Conservation (phyloP, 2,797 vertebrate genomes). For the Enteromius treurensis region DNA sequence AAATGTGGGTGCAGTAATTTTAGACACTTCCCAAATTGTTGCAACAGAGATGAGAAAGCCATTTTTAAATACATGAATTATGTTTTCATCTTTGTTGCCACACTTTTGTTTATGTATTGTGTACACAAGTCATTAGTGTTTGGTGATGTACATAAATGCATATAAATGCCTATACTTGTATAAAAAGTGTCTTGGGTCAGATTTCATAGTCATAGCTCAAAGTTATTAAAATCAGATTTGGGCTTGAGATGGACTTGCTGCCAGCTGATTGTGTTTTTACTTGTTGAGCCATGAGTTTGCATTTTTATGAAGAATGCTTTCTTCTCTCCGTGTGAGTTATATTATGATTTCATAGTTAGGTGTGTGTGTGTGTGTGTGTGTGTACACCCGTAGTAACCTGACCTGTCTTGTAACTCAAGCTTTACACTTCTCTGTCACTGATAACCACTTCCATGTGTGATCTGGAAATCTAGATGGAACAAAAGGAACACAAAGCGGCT, state of each 20-base stretch:
- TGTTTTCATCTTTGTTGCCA: no score
- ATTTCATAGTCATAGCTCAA: constrained; percentile 12
- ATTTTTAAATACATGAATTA: no score
- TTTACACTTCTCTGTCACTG: constrained; percentile 29
- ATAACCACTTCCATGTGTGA: constrained; percentile 28
- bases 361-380: neutral
- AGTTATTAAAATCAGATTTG: neutral
- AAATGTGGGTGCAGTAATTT: no score
- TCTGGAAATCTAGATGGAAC: constrained; percentile 30
- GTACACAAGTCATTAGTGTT: no score
- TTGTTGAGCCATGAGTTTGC: constrained; percentile 5
- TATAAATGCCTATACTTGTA: neutral
- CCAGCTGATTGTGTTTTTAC: constrained; percentile 3
- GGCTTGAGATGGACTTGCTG: neutral
- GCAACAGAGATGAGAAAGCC: no score
- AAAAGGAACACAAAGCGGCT: neutral
- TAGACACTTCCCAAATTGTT: no score
- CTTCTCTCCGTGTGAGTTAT: neutral
- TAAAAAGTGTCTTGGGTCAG: neutral
- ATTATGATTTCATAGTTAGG: neutral
- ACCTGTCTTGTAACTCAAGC: constrained; percentile 21
- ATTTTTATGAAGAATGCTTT: neutral
- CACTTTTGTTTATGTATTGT: no score
- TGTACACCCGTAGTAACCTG: constrained; percentile 25
- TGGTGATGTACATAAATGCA: no score